These are phyloP conservation scores for Microplitis demolitor DNA, from an alignment of 1,140 invertebrate species.

Conservation along the genomic window DNA sequence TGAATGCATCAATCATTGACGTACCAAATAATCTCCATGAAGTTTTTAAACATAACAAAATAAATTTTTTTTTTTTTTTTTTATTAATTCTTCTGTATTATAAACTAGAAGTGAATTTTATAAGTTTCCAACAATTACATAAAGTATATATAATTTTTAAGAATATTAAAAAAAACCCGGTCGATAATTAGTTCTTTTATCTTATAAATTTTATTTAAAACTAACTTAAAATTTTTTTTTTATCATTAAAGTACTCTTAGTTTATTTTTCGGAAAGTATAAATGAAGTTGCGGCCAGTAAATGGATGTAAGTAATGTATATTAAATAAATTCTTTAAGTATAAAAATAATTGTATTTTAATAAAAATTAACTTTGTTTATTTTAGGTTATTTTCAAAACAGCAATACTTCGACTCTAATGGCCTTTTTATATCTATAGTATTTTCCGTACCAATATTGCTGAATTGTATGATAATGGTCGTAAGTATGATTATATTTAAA, in stretches of 20 bases:
- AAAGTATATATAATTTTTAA: no score
- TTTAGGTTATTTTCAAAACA: conserved; percentile 80
- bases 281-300: conserved; percentile 84
- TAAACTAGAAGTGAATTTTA: no score
- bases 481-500: conserved; percentile 64
- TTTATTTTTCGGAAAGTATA: conserved; percentile 87
- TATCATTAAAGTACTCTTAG: conserved; percentile 74
- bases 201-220: background rate
- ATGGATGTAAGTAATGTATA: conserved; percentile 68
- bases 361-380: conserved; percentile 29
- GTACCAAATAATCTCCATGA: no score
- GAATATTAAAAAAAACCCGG: no score
- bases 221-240: conserved; percentile 35
- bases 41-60: no score
- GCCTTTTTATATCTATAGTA: conserved; percentile 89
- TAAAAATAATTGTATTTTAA: conserved; percentile 19
- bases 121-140: no score
- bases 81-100: no score
- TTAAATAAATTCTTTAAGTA: conserved; percentile 4
- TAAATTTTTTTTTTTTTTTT: no score
- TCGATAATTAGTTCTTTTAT: no score
- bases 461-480: conserved; percentile 92
- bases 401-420: conserved; percentile 92
- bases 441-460: conserved; percentile 89
- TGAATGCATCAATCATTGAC: no score